Evolutionary conservation across 64 coral and sea anemone species (phyloP).

Genomic region (Hydrozoanthus tunicans): DNA sequence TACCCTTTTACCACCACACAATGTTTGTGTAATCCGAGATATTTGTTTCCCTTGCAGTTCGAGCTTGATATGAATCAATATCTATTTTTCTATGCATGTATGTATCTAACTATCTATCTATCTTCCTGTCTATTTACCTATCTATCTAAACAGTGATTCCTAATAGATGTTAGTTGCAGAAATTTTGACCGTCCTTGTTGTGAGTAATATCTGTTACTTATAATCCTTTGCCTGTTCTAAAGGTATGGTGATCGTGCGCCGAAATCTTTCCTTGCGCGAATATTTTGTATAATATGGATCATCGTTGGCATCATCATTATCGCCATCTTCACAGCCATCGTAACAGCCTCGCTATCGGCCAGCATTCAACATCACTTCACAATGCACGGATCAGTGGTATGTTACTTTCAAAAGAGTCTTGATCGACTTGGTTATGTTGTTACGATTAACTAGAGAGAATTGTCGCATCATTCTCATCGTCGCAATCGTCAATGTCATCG

Average conservation of each 20-base stretch:
- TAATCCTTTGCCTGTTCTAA: not conserved
- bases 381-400: slow-evolving; percentile 87
- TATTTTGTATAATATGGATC: slow-evolving; percentile 97
- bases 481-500: too few species aligned
- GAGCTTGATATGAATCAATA: too few species aligned
- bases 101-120: too few species aligned
- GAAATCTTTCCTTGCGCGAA: slow-evolving; percentile 84
- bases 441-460: too few species aligned
- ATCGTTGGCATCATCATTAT: slow-evolving; percentile 95
- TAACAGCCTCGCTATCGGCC: slow-evolving; percentile 96
- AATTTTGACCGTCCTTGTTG: not conserved
- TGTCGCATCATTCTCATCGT: too few species aligned
- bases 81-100: too few species aligned
- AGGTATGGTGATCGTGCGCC: slow-evolving; percentile 97
- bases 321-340: slow-evolving; percentile 96
- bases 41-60: too few species aligned
- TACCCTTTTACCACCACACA: too few species aligned
- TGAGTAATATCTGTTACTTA: not conserved
- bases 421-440: not conserved
- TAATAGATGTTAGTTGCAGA: not conserved
- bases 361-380: slow-evolving; percentile 97
- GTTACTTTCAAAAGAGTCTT: not conserved
- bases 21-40: too few species aligned
- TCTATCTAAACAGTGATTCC: too few species aligned
- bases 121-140: too few species aligned